A percentile compares a stretch with the other conserved stretches of the same genome.
These are phyloP conservation scores for Creontiades dilutus DNA, from an alignment of 2,888 invertebrate species.

Conservation along the genomic window DNA sequence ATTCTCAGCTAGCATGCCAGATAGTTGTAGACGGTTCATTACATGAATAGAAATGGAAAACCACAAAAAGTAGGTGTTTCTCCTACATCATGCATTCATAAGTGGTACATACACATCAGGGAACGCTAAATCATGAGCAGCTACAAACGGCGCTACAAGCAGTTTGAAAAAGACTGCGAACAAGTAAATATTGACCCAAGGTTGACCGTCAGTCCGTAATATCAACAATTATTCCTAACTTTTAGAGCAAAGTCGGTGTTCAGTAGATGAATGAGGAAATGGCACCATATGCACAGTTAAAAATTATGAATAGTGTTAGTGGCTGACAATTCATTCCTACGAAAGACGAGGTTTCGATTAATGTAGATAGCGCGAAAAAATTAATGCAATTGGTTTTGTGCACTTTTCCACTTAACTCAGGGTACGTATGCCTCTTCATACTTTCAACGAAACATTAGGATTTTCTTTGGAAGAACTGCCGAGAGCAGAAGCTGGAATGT, in stretches of 20 bases:
- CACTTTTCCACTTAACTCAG: background rate
- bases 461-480: slow-evolving; percentile 6
- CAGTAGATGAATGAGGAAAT: background rate
- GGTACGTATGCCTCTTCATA: background rate
- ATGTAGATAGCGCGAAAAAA: background rate
- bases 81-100: no score
- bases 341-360: background rate
- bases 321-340: background rate
- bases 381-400: background rate
- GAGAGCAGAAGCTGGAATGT: slow-evolving; percentile 23
- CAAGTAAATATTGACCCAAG: background rate
- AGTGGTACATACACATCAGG: no score
- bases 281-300: background rate
- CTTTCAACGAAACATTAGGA: background rate
- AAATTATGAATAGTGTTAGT: background rate
- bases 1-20: no score
- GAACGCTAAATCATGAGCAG: no score
- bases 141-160: no score
- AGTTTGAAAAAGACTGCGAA: no score
- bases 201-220: background rate
- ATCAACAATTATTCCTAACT: background rate
- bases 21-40: no score
- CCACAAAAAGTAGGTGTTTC: no score
- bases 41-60: no score
- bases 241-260: background rate